Evolutionary conservation across 2,113 vertebrate species (phyloP).

Genomic region (Procavia capensis): DNA sequence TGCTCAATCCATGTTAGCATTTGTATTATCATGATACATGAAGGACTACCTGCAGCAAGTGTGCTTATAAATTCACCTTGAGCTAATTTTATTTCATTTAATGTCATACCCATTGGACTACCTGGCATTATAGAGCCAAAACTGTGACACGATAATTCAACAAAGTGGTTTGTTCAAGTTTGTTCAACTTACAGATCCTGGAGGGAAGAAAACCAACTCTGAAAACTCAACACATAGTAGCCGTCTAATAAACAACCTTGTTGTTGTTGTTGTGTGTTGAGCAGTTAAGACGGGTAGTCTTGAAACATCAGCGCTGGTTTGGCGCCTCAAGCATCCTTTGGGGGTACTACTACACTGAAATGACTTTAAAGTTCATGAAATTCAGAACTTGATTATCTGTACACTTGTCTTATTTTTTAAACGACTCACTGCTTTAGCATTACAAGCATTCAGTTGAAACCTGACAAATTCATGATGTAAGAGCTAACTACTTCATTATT

Average conservation of each 20-base stretch:
- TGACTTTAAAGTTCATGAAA: not conserved
- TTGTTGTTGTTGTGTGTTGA: slow-evolving; percentile 16
- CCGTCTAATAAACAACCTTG: not conserved
- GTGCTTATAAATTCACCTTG: not conserved
- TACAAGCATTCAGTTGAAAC: not conserved
- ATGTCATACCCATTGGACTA: not conserved
- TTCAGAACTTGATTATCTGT: not conserved
- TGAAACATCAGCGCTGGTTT: not conserved
- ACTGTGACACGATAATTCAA: not conserved
- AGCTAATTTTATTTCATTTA: slow-evolving; percentile 29
- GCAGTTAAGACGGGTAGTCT: not conserved
- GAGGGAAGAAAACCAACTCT: not conserved
- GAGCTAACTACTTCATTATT: slow-evolving; percentile 35
- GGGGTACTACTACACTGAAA: not conserved
- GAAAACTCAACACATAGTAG: slow-evolving; percentile 40
- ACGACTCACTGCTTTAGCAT: not conserved
- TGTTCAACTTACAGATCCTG: not conserved
- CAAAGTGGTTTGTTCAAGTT: not conserved
- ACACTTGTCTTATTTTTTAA: not conserved
- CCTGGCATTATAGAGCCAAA: not conserved
- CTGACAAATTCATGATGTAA: slow-evolving; percentile 15
- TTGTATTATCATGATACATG: not conserved
- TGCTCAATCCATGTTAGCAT: not conserved
- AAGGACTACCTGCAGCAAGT: not conserved
- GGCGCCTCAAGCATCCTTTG: not conserved